Conservation (phyloP, 2,888 invertebrate genomes). For the Orthosia incerta region DNA sequence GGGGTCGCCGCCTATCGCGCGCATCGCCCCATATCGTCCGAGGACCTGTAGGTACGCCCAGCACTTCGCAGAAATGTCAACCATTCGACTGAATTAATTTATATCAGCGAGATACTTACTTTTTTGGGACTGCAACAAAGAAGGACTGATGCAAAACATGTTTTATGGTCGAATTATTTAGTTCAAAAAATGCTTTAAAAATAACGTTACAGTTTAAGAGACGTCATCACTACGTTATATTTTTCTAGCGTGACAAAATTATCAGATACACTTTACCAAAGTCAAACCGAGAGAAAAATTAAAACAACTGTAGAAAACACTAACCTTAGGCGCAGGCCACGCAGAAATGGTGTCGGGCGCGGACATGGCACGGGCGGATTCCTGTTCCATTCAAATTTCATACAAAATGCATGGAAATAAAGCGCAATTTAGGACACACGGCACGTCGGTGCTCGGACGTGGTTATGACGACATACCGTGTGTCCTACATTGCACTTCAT, state of each 20-base stretch:
- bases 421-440: too few species aligned
- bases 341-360: too few species aligned
- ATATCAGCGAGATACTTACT: constrained; percentile 31
- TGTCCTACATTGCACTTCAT: too few species aligned
- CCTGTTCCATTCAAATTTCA: too few species aligned
- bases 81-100: constrained; percentile 25
- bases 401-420: too few species aligned
- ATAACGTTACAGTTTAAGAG: too few species aligned
- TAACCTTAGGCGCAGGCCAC: too few species aligned
- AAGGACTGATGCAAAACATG: neutral
- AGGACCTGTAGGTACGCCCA: constrained; percentile 54
- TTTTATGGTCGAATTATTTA: too few species aligned
- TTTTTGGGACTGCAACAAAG: constrained; percentile 42
- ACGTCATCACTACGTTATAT: neutral
- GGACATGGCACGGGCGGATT: too few species aligned
- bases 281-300: neutral
- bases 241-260: neutral
- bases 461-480: too few species aligned
- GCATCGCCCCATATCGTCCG: constrained; percentile 58
- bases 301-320: neutral
- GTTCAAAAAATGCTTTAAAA: too few species aligned
- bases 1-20: constrained; percentile 77
- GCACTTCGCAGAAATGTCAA: constrained; percentile 60
- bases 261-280: neutral
- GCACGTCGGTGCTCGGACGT: too few species aligned